Conservation (phyloP, 1,140 invertebrate genomes). For the Euwallacea fornicatus region DNA sequence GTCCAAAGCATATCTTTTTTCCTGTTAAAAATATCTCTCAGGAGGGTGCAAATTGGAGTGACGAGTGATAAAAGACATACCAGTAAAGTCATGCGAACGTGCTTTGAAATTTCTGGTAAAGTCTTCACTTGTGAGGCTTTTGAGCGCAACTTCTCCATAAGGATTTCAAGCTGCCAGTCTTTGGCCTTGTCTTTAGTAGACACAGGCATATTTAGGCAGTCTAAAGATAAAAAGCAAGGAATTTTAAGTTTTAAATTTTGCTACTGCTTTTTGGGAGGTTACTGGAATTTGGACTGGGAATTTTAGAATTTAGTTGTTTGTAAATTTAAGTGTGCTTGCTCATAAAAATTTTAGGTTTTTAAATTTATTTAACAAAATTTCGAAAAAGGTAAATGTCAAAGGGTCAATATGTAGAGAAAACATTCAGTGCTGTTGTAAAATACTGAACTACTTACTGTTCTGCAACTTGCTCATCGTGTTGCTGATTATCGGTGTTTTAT, state of each 20-base stretch:
- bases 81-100: conserved; percentile 77
- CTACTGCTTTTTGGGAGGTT: too few relatives aligned
- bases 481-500: conserved; percentile 7
- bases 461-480: conserved; percentile 30
- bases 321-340: too few relatives aligned
- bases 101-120: conserved; percentile 82
- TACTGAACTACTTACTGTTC: conserved; percentile 24
- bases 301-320: too few relatives aligned
- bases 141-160: conserved; percentile 86
- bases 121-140: conserved; percentile 73
- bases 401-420: neutral
- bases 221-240: conserved; percentile 6
- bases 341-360: too few relatives aligned
- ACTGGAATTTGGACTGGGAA: too few relatives aligned
- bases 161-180: conserved; percentile 75
- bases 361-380: too few relatives aligned
- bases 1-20: conserved; percentile 81
- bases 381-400: conserved; percentile 19
- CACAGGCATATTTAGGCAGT: conserved; percentile 19
- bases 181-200: conserved; percentile 58
- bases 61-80: conserved; percentile 55
- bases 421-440: neutral
- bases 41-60: neutral
- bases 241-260: neutral
- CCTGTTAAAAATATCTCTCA: conserved; percentile 58